Base-by-base conservation (phyloP, 2,888 invertebrate genomes). In the Pristionchus fissidentatus region DNA sequence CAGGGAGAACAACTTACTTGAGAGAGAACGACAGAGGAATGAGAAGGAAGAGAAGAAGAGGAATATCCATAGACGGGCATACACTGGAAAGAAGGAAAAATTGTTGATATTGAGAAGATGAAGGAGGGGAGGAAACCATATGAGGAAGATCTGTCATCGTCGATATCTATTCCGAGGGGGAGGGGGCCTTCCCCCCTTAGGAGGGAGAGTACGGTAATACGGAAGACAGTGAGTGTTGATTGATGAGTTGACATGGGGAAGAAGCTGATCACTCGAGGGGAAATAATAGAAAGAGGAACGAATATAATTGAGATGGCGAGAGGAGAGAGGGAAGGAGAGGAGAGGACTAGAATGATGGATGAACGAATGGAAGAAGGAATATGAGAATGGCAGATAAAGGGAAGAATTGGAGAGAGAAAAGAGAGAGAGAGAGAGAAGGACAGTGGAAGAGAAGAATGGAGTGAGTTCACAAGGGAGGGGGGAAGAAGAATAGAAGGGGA, bases 141-240 rank as follows among this genome's bases (percentile, higher is more conserved):
- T 66, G 38, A 22, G 38, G n/a, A 38, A 38, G 66, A 66, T n/a
- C n/a, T n/a, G n/a, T n/a, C n/a, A n/a, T n/a, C n/a, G n/a, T n/a
- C n/a, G n/a, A n/a, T n/a, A n/a, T n/a, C n/a, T n/a, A n/a, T n/a
- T n/a, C n/a, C n/a, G 22, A 60, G 32, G n/a, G 13, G 60, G 60
- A 60, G 66, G 32, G 22, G 66, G n/a, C n/a, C n/a, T n/a, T n/a
- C n/a, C n/a, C n/a, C n/a, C n/a, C n/a, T n/a, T n/a, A n/a, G 7
- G 41, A 32, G 66, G 22, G 38, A 38, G 38, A 4, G 38, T 22
- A n/a, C 22, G 22, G 38, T 66, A 38, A 66, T 66, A n/a, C 66
- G 66, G 66, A 66, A 66, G 66, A 38, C 22, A 66, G 66, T 66
- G 66, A 66, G 66, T 66, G n/a, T n/a, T n/a, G 66, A 66, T 66